phyloP scores from a whole-genome alignment of 2,113 vertebrate species.

The Clupea harengus region DNA sequence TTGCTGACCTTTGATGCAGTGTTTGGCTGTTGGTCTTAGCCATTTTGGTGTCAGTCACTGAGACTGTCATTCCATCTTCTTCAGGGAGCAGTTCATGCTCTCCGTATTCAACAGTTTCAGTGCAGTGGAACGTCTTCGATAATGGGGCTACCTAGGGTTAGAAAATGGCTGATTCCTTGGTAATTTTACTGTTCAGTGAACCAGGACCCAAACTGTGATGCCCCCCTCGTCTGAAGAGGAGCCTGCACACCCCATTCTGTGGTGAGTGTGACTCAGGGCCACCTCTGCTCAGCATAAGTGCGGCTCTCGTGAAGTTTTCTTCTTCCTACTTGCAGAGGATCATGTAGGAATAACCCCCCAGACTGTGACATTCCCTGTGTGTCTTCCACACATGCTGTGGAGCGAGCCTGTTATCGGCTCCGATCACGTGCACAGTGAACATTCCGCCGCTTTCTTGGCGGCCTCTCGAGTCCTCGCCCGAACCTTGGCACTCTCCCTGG shows the following conservation, averaged over 20 bases:
- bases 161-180: neutral
- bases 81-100: neutral
- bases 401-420: neutral
- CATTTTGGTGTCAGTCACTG: neutral
- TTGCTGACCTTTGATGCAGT: neutral
- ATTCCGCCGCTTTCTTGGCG: neutral
- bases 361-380: neutral
- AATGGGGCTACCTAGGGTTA: neutral
- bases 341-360: neutral
- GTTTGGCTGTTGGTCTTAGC: neutral
- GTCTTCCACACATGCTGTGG: neutral
- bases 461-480: constrained; percentile 17
- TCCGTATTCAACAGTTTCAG: neutral
- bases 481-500: neutral
- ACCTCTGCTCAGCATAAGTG: neutral
- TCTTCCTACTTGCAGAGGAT: neutral
- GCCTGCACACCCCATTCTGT: neutral
- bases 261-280: neutral
- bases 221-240: neutral
- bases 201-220: neutral
- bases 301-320: neutral
- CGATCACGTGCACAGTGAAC: neutral
- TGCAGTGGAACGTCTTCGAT: neutral
- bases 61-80: neutral
- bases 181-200: constrained; percentile 5